Base-by-base conservation (phyloP, 2,797 vertebrate species). In the Alcedo atthis region DNA sequence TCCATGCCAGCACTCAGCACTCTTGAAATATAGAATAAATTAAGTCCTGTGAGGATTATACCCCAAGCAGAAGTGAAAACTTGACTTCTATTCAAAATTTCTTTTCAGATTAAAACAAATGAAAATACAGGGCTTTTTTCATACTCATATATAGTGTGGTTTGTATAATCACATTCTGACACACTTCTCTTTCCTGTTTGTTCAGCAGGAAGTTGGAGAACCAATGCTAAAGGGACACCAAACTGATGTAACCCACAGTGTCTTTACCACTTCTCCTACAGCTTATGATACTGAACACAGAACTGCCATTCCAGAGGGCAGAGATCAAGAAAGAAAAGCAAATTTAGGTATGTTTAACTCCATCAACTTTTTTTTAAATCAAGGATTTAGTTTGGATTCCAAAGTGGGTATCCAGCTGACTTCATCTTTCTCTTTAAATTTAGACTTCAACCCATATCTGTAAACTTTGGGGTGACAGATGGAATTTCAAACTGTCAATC, bases 131-230 rank as follows among this genome's bases (percentile, higher is more conserved):
- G 63, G 28, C 2, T 45, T 87, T 59, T 15, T 25, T 15, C 73
- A 54, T n/a, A 58, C 35, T 80, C 35, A 71, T 28, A 22, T 48
- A 9, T 12, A 66, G 62, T 93, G 96, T 87, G 96, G 97, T 97
- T 95, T 94, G 67, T 90, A 92, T 69, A 94, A 94, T 76, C 88
- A 81, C 59, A 85, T 97, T 95, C 96, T 95, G 90, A 97, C 97
- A 96, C 89, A 24, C 57, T 94, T 96, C 94, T 89, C 25, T 97
- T 99, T 99, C 99, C 98, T 99, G 98, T 99, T 99, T 99, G 97
- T 98, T 97, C 93, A 93, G 96, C 98, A 99, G 99, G 99, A 99
- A 99, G 98, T 69, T 95, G 85, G 90, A 81, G 98, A 97, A 91
- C 96, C 93, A 96, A 54, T 91, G 90, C 96, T 97, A 75, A 97